A percentile compares a stretch with the other conserved stretches of the same genome.
Evolutionary conservation across 2,113 vertebrate genomes (phyloP).

Genomic region (Urocitellus parryii): DNA sequence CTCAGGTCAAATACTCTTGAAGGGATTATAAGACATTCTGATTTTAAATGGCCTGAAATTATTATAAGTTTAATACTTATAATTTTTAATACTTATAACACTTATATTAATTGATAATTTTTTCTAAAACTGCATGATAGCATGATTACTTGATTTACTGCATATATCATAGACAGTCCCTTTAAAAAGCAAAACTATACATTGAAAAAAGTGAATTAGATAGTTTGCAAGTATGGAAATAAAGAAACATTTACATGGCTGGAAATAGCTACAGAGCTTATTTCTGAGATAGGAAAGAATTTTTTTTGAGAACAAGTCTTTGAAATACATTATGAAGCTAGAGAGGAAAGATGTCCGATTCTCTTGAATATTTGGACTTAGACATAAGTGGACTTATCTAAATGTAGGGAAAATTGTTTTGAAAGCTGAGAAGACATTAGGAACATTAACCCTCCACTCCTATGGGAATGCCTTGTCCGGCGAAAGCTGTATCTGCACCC

Average conservation of each 20-base stretch:
- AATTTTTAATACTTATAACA: too few species aligned
- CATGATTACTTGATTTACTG: conserved; percentile 21
- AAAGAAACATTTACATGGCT: conserved; percentile 50
- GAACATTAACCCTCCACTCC: not conserved
- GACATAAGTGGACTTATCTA: conserved; percentile 47
- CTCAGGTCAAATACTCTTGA: not conserved
- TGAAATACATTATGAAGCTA: conserved; percentile 48
- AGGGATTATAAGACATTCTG: not conserved
- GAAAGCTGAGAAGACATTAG: conserved; percentile 54
- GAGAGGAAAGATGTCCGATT: not conserved
- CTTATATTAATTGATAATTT: not conserved
- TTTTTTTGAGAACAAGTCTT: conserved; percentile 59
- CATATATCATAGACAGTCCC: not conserved
- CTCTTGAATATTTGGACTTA: conserved; percentile 46
- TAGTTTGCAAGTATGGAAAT: conserved; percentile 63
- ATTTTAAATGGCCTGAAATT: conserved; percentile 12
- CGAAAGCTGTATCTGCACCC: not conserved
- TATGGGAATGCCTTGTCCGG: not conserved
- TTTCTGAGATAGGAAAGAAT: conserved; percentile 59
- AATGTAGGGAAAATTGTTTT: conserved; percentile 56
- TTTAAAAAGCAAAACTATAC: conserved; percentile 30
- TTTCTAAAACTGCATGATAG: not conserved
- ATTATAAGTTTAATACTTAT: not conserved
- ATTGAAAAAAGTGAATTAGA: conserved; percentile 25
- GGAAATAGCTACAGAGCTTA: conserved; percentile 8